Base-by-base conservation (phyloP, 2,113 vertebrate species). In the Copsychus sechellarum region DNA sequence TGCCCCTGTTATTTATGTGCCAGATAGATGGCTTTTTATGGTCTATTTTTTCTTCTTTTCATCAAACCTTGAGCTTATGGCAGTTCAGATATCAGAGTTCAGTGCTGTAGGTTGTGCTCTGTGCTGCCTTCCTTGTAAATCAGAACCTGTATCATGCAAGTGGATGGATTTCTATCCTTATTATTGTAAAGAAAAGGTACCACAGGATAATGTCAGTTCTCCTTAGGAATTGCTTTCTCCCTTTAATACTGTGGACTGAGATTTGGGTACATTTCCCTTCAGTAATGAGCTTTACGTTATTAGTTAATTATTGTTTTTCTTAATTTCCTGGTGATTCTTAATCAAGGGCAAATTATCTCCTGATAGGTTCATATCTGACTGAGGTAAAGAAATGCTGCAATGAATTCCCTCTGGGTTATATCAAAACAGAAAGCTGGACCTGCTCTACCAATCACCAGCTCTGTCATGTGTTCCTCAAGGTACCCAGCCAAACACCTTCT, bases 241-340 rank as follows among this genome's bases (percentile, higher is more conserved):
- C 34, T 80, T 53, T 42, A 47, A 36, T 62, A 38, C 64, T 28
- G 13, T 29, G n/a, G 81, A 18, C 65, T 87, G 66, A 94, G 45
- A 61, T 89, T 80, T 85, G 54, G 61, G 36, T 71, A 34, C 6
- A 2, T 92, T 94, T 94, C 53, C 2, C 2, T 72, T 84, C 0
- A 0, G 22, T 87, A 95, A 94, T 72, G 33, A 91, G 78, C 47
- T 91, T 86, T 47, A 43, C 2, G 0, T 74, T 89, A 90, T 92
- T 93, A 92, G 71, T 48, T 96, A 93, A 95, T 95, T 76, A 69
- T 58, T 97, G 78, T 72, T 95, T 95, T 93, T 91, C 80, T 54
- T 81, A 45, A 81, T 87, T 91, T 95, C 86, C 89, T 88, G 69
- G 78, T 62, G 87, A 61, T 95, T 89, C 58, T 76, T 96, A 95